Evolutionary conservation across 2,113 vertebrate genomes (phyloP), one percentile per base, ranked within the genome.

Genomic region (Rhagologus leucostigma): DNA sequence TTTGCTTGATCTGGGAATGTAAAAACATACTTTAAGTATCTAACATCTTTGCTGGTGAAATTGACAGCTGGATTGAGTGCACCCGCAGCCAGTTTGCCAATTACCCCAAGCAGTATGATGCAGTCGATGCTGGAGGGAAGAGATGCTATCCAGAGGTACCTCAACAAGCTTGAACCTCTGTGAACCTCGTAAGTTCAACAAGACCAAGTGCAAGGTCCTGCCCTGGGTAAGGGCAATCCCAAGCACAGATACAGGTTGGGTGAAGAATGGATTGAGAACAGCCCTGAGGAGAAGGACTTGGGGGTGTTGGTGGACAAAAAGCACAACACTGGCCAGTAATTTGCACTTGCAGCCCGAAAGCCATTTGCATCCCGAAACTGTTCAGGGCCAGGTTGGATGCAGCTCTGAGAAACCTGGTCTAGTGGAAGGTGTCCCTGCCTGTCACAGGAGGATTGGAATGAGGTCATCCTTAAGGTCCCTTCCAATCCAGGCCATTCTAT

Each of bases 391-490:
- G 21, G 35, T 3, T 32, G 26, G 50, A 35, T 49, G 32, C 21
- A 56, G 21, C 35, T 64, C 57, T 42, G 41, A 42, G 13, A 35
- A 73, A 64, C 7, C 17, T 42, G 14, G 26, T 42, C 24, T 35
- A 50, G 32, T 27, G 32, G 11, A 49, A 42, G n/a, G 6, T 55
- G 41, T 9, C 39, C 30, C 30, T 56, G 21, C 6, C 42, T 37
- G 2, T 13, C 10, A 23, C 3, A 42, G 17, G 4, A 4, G 11
- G 4, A 5, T 13, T 64, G 24, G 32, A 79, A 47, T 0, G 0
- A 63, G 8, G 7, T 20, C 19, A 19, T 39, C 29, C 62, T 78
- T 24, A 62, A 46, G 24, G 4, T 21, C 12, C 4, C 13, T 39
- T 55, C 16, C 49, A 79, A 10, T 29, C 24, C 65, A 63, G 65